phyloP scores from a whole-genome alignment of 2,797 vertebrate species.

The Phrynocephalus vlangalii region DNA sequence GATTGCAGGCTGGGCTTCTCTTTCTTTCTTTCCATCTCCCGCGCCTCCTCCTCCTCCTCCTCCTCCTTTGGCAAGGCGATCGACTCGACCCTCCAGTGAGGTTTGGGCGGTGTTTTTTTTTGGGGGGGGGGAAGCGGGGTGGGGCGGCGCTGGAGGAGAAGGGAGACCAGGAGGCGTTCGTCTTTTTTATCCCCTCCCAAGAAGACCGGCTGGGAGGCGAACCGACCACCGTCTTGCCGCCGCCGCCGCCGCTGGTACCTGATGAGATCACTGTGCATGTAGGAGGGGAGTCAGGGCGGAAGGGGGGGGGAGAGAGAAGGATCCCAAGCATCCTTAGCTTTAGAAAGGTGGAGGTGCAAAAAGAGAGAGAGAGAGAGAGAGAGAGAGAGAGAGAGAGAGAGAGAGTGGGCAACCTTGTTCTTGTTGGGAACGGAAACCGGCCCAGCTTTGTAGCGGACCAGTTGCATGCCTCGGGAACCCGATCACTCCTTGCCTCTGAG shows the following conservation, averaged over 20 bases:
- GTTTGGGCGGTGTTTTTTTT: too few relatives aligned
- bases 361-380: not conserved
- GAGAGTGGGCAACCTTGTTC: not conserved
- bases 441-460: not conserved
- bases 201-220: constrained; percentile 25
- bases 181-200: too few relatives aligned
- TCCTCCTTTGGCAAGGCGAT: not conserved
- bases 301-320: not conserved
- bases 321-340: constrained; percentile 39
- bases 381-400: too few relatives aligned
- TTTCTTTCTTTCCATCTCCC: not conserved
- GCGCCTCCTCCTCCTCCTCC: too few relatives aligned
- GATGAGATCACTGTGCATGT: constrained; percentile 60
- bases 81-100: not conserved
- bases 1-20: not conserved
- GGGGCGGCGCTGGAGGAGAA: too few relatives aligned
- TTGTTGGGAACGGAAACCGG: too few relatives aligned
- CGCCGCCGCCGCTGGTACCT: constrained; percentile 44
- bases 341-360: not conserved
- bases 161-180: not conserved
- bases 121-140: not conserved
- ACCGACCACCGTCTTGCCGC: constrained; percentile 36
- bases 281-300: constrained; percentile 28
- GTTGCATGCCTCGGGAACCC: constrained; percentile 19
- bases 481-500: too few relatives aligned